Evolutionary conservation across 2,888 invertebrate genomes (phyloP).

Genomic region (Hermaeophaga mercurialis): DNA sequence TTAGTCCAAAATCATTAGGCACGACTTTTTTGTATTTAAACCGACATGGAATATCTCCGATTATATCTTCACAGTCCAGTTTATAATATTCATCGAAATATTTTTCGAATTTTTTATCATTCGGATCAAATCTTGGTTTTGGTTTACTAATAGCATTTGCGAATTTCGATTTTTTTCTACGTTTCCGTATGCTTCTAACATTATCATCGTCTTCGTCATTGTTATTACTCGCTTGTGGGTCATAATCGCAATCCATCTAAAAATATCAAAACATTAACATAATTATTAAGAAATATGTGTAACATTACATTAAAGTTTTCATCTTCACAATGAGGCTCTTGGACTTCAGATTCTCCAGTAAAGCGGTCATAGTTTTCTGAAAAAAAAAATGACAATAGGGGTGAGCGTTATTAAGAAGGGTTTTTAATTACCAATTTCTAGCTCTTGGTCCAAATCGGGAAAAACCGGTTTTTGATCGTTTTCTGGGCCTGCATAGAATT

Average conservation of each 20-base stretch:
- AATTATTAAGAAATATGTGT: not conserved
- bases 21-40: conserved; percentile 91
- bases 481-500: conserved; percentile 79
- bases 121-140: conserved; percentile 86
- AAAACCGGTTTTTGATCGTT: conserved; percentile 82
- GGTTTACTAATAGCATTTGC: conserved; percentile 72
- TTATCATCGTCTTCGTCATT: conserved; percentile 65
- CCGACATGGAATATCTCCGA: conserved; percentile 87
- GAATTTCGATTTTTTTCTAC: conserved; percentile 73
- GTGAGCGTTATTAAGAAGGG: too few species aligned
- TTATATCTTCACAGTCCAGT: conserved; percentile 93
- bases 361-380: conserved; percentile 74
- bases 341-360: conserved; percentile 41
- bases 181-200: conserved; percentile 61
- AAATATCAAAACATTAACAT: too few species aligned
- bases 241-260: conserved; percentile 89
- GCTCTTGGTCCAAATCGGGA: conserved; percentile 77
- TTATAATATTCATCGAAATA: conserved; percentile 95
- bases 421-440: conserved; percentile 62
- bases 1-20: conserved; percentile 90
- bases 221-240: conserved; percentile 63
- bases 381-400: too few species aligned
- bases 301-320: conserved; percentile 68
- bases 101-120: conserved; percentile 76
- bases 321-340: conserved; percentile 74